A percentile compares a stretch with the other conserved stretches of the same genome.
phyloP scores from a whole-genome alignment of 2,797 vertebrate genomes.

The Argyrosomus regius region DNA sequence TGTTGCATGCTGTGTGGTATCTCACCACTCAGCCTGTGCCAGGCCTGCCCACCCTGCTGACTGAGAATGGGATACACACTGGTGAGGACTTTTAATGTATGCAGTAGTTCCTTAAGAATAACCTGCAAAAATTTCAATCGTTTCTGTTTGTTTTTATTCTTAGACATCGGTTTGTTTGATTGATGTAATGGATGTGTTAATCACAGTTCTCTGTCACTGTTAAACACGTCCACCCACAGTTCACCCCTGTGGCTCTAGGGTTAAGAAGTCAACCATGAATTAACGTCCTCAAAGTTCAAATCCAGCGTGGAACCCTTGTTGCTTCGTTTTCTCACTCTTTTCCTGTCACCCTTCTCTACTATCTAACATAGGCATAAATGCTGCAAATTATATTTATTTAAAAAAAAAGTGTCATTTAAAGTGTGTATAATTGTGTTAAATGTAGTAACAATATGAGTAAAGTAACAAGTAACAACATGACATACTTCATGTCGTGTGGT shows the following conservation, averaged over 20 bases:
- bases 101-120: not conserved
- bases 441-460: not conserved
- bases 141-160: not conserved
- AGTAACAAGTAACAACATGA: not conserved
- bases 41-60: constrained; percentile 88
- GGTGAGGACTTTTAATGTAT: constrained; percentile 78
- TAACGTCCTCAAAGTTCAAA: not conserved
- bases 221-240: not conserved
- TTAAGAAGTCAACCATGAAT: not conserved
- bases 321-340: not conserved
- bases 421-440: not conserved
- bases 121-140: not conserved
- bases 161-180: not conserved
- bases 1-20: constrained; percentile 98
- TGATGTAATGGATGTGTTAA: not conserved
- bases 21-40: constrained; percentile 96
- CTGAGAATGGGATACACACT: constrained; percentile 90
- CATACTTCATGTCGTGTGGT: too few species aligned
- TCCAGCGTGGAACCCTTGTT: too few species aligned
- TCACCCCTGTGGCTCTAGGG: too few species aligned
- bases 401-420: not conserved
- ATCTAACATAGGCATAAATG: not conserved
- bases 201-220: not conserved
- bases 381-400: not conserved
- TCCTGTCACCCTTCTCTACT: not conserved